These are phyloP conservation scores for Melanotaenia maccullochi DNA, from an alignment of 2,797 vertebrate species.

Conservation along the genomic window DNA sequence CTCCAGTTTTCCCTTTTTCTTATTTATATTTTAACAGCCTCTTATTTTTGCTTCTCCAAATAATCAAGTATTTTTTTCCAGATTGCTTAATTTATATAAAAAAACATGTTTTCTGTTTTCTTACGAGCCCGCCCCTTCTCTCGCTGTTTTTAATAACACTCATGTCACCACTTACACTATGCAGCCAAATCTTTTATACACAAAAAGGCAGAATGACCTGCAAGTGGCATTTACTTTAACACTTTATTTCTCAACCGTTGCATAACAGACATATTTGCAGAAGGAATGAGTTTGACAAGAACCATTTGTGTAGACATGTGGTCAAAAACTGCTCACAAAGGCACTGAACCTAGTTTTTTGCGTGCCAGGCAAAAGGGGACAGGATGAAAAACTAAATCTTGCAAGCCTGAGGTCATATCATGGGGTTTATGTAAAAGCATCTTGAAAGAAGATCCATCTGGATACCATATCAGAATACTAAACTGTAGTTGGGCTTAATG, in stretches of 20 bases:
- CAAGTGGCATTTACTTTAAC: conserved; percentile 3
- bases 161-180: background rate
- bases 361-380: background rate
- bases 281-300: background rate
- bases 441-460: background rate
- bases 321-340: background rate
- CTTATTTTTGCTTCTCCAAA: background rate
- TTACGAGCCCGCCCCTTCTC: no score
- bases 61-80: no score
- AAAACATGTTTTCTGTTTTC: no score
- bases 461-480: conserved; percentile 1
- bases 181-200: background rate
- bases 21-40: background rate
- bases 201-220: background rate
- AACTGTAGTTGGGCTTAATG: background rate
- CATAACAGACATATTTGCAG: background rate
- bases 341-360: background rate
- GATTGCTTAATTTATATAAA: no score
- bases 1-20: conserved; percentile 11
- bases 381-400: conserved; percentile 15
- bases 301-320: background rate
- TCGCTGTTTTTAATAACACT: background rate
- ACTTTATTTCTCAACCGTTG: background rate
- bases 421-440: conserved; percentile 14
- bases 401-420: conserved; percentile 14